Evolutionary conservation across 2,888 invertebrate species (phyloP).

Genomic region (Gymnosoma rotundatum): DNA sequence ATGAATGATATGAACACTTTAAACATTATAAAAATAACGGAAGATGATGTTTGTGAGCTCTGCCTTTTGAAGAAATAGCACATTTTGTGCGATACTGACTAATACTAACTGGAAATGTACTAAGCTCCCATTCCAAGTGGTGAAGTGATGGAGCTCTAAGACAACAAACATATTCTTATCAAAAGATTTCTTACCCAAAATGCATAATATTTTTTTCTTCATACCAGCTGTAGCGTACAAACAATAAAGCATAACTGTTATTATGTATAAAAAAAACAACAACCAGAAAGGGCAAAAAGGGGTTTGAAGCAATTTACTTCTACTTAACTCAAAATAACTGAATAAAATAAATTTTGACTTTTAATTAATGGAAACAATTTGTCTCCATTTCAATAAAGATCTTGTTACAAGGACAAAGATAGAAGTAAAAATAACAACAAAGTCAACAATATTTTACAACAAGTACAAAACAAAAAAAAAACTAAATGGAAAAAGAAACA

Average conservation of each 20-base stretch:
- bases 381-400: slow-evolving; percentile 74
- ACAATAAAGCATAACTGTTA: slow-evolving; percentile 49
- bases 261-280: not conserved
- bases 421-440: slow-evolving; percentile 10
- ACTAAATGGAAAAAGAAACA: slow-evolving; percentile 12
- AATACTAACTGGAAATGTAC: too few species aligned
- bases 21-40: too few species aligned
- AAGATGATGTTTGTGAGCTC: too few species aligned
- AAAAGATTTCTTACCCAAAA: too few species aligned
- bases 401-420: slow-evolving; percentile 64
- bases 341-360: slow-evolving; percentile 71
- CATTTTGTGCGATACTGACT: too few species aligned
- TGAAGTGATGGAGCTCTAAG: too few species aligned
- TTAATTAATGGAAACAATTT: slow-evolving; percentile 80
- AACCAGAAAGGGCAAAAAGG: slow-evolving; percentile 26
- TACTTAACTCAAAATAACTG: slow-evolving; percentile 35
- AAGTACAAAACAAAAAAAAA: slow-evolving; percentile 39
- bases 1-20: too few species aligned
- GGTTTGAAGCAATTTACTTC: slow-evolving; percentile 51
- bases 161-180: too few species aligned
- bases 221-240: slow-evolving; percentile 16
- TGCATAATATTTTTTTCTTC: not conserved
- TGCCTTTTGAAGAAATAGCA: too few species aligned
- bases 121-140: too few species aligned
- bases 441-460: slow-evolving; percentile 31